Evolutionary conservation across 2,888 invertebrate genomes (phyloP).

Genomic region (Odontomyia ornata): DNA sequence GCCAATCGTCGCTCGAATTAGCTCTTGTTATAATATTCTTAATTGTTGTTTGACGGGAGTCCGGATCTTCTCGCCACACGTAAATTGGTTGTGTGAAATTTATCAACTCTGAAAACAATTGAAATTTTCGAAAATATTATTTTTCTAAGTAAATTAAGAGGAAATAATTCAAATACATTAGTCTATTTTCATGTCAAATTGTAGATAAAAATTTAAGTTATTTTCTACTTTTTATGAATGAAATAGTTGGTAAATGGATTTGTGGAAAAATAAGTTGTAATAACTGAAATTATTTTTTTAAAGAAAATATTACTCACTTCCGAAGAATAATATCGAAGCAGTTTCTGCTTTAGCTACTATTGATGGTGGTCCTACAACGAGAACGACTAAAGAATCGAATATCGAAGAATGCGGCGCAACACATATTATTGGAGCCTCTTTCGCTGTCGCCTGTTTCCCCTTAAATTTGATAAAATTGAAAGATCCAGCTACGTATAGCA

Average conservation of each 20-base stretch:
- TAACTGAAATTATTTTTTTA: too few relatives aligned
- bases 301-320: constrained; percentile 91
- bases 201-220: too few relatives aligned
- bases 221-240: too few relatives aligned
- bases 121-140: too few relatives aligned
- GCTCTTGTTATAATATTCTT: constrained; percentile 87
- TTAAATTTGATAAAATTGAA: constrained; percentile 81
- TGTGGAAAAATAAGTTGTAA: too few relatives aligned
- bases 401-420: constrained; percentile 92
- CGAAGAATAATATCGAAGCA: constrained; percentile 83
- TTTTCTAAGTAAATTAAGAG: background rate
- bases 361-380: constrained; percentile 83
- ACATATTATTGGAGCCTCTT: constrained; percentile 84
- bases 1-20: constrained; percentile 86
- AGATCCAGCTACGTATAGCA: constrained; percentile 81
- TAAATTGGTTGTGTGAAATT: constrained; percentile 95
- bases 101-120: constrained; percentile 75
- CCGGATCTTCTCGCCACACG: constrained; percentile 91
- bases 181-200: too few relatives aligned
- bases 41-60: constrained; percentile 90
- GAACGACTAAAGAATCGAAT: constrained; percentile 87
- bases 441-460: constrained; percentile 71
- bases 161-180: too few relatives aligned
- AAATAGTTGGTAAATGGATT: too few relatives aligned
- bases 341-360: constrained; percentile 91